A percentile compares a stretch with the other conserved stretches of the same genome.
Evolutionary conservation across 2,888 invertebrate genomes (phyloP).

Genomic region (Drosophila kuntzei): DNA sequence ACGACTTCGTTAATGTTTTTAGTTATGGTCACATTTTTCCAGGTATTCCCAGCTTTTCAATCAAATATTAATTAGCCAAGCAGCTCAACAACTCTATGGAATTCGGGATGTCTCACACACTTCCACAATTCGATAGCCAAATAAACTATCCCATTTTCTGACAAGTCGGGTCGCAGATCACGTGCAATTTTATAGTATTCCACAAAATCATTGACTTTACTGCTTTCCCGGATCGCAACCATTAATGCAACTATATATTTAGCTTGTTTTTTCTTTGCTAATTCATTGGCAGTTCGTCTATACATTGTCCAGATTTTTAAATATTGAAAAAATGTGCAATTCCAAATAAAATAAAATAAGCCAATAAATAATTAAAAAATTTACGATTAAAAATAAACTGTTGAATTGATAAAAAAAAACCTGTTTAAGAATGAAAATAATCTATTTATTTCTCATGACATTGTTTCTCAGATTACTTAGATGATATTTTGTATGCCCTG

Average conservation of each 20-base stretch:
- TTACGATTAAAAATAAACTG: background rate
- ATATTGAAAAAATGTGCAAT: background rate
- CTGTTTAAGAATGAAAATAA: too few species aligned
- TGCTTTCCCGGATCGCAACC: background rate
- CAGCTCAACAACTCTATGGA: background rate
- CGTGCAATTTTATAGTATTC: slow-evolving; percentile 1
- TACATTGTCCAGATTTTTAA: background rate
- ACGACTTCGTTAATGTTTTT: background rate
- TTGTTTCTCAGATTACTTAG: background rate
- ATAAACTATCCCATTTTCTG: background rate
- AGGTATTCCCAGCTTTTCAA: background rate
- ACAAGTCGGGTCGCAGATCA: background rate
- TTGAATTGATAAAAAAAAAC: too few species aligned
- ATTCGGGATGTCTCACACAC: background rate
- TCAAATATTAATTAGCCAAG: background rate
- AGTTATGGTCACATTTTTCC: background rate
- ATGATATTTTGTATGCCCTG: background rate
- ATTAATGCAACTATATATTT: slow-evolving; percentile 1
- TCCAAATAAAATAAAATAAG: background rate
- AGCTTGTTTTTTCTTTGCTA: background rate
- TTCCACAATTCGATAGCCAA: background rate
- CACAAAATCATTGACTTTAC: background rate
- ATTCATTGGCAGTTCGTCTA: background rate
- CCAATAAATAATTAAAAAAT: background rate
- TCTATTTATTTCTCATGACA: too few species aligned